These are phyloP conservation scores for Augochlora pura DNA, from an alignment of 1,140 invertebrate species.

Conservation along the genomic window DNA sequence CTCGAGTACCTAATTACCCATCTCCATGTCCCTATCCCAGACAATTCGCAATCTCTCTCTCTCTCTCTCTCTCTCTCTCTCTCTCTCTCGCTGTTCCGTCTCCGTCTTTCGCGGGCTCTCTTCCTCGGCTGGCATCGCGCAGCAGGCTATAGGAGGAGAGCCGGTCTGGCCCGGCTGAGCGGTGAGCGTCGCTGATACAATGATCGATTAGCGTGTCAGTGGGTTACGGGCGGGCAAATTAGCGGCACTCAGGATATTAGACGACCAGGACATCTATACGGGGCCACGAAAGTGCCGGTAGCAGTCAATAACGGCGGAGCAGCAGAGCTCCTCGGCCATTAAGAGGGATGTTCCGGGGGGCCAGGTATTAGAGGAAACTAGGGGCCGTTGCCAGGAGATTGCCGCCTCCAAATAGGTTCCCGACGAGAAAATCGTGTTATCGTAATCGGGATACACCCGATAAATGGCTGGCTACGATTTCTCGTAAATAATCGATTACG, in stretches of 20 bases:
- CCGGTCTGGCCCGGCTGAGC: slow-evolving; percentile 20
- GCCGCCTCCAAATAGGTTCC: slow-evolving; percentile 36
- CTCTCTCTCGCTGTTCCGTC: slow-evolving; percentile 40
- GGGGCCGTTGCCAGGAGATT: slow-evolving; percentile 48
- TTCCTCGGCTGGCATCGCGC: slow-evolving; percentile 4
- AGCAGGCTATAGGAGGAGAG: not conserved
- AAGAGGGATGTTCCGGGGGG: slow-evolving; percentile 46
- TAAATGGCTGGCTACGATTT: slow-evolving; percentile 16
- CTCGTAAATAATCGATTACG: slow-evolving; percentile 38
- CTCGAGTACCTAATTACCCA: slow-evolving; percentile 66
- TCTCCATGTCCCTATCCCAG: slow-evolving; percentile 47
- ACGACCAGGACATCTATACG: slow-evolving; percentile 51
- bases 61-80: slow-evolving; percentile 17
- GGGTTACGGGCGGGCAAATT: slow-evolving; percentile 72
- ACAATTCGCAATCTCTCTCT: slow-evolving; percentile 27
- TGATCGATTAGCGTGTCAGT: slow-evolving; percentile 73
- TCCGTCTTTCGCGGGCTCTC: slow-evolving; percentile 11
- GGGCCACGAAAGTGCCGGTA: slow-evolving; percentile 44
- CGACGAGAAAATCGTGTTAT: slow-evolving; percentile 44
- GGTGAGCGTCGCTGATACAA: slow-evolving; percentile 35
- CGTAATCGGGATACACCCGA: slow-evolving; percentile 24
- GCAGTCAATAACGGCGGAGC: slow-evolving; percentile 60
- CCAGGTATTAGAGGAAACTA: slow-evolving; percentile 51
- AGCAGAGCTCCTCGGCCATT: slow-evolving; percentile 40
- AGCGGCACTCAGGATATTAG: slow-evolving; percentile 77